Conservation (phyloP, 2,888 invertebrate species). For the Octonoba sinensis region DNA sequence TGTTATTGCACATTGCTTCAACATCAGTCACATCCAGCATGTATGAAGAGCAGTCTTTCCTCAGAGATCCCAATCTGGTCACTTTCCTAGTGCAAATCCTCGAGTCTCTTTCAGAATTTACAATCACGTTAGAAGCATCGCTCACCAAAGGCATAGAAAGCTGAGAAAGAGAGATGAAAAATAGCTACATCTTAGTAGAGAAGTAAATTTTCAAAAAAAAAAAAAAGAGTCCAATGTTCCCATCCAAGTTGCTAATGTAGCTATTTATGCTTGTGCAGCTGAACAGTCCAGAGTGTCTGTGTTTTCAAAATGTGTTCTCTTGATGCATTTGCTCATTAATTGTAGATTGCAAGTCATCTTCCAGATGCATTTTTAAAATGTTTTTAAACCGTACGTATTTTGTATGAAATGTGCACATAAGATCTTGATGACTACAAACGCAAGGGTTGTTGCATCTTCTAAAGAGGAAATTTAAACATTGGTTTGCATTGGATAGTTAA, state of each 20-base stretch:
- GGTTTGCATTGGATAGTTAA: too few relatives aligned
- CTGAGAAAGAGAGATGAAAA: constrained; percentile 17
- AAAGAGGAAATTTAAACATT: neutral
- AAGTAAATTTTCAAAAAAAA: neutral
- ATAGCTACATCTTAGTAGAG: neutral
- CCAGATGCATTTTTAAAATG: constrained; percentile 25
- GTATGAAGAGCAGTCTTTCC: constrained; percentile 96
- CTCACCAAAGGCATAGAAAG: constrained; percentile 71
- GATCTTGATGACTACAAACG: neutral
- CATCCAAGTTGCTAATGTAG: too few relatives aligned
- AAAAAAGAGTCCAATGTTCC: neutral
- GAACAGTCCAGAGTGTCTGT: neutral
- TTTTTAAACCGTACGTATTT: constrained; percentile 3
- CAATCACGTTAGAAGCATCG: constrained; percentile 74
- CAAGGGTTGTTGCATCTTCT: neutral
- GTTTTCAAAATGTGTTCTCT: neutral
- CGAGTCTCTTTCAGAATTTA: constrained; percentile 89
- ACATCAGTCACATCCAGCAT: constrained; percentile 90
- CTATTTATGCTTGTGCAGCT: too few relatives aligned
- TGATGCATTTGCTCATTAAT: constrained; percentile 23
- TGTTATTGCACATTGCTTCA: constrained; percentile 90
- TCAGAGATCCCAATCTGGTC: constrained; percentile 86
- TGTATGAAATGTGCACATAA: neutral
- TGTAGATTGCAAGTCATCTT: constrained; percentile 19
- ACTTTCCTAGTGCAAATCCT: constrained; percentile 92